Conservation (phyloP, 2,797 vertebrate species). For the Clamator glandarius region DNA sequence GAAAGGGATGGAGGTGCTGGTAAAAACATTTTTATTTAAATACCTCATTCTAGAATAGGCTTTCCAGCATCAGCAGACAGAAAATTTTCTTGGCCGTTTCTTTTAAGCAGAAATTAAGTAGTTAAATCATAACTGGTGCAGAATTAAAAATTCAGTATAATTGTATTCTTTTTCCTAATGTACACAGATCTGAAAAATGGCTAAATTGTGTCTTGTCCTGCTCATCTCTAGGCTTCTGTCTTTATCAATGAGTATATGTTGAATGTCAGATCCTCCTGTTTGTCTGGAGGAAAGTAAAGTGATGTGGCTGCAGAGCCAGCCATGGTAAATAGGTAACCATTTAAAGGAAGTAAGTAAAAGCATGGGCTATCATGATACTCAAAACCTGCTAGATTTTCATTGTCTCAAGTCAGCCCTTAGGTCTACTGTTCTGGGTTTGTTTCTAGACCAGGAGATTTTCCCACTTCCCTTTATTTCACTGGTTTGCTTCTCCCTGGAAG, state of each 20-base stretch:
- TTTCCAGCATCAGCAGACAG: background rate
- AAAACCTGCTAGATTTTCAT: background rate
- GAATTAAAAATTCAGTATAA: background rate
- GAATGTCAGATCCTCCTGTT: background rate
- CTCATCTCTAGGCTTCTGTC: background rate
- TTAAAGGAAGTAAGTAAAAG: background rate
- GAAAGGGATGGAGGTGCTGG: background rate
- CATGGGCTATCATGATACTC: background rate
- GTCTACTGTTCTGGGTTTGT: background rate
- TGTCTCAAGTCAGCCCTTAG: background rate
- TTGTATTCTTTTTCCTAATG: background rate
- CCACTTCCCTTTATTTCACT: background rate
- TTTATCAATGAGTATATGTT: background rate
- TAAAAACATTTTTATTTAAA: conserved; percentile 6
- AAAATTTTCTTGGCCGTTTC: background rate
- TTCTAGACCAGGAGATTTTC: background rate
- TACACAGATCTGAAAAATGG: background rate
- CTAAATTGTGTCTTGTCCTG: background rate
- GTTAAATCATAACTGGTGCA: background rate
- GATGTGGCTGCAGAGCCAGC: background rate
- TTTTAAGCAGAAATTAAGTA: background rate
- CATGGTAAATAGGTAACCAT: background rate
- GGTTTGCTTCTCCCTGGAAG: background rate
- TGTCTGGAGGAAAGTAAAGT: fast-evolving
- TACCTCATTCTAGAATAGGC: background rate